Conservation (phyloP, 2,888 invertebrate species). For the Morpho deidamia region DNA sequence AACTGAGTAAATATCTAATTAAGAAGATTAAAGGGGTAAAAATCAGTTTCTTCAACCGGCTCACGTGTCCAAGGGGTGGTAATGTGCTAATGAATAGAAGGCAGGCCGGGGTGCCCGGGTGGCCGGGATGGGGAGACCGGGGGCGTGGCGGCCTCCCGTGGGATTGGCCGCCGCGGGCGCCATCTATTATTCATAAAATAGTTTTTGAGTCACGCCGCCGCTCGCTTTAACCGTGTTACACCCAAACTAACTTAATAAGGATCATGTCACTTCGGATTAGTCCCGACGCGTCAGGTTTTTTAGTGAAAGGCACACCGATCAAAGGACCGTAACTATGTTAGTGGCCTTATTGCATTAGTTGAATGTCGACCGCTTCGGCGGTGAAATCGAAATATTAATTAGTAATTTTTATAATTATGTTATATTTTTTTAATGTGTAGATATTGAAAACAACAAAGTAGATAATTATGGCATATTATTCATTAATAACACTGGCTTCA, state of each 20-base stretch:
- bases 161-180: constrained; percentile 71
- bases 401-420: too few species aligned
- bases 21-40: constrained; percentile 33
- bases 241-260: constrained; percentile 66
- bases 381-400: too few species aligned
- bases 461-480: too few species aligned
- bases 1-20: not conserved
- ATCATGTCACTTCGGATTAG: constrained; percentile 77
- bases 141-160: constrained; percentile 56
- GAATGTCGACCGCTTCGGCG: constrained; percentile 27
- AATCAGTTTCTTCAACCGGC: constrained; percentile 64
- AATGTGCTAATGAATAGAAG: constrained; percentile 76
- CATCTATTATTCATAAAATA: constrained; percentile 79
- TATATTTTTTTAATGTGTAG: too few species aligned
- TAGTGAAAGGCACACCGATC: constrained; percentile 50
- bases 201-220: constrained; percentile 76
- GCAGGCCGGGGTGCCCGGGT: constrained; percentile 38
- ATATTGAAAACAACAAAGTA: too few species aligned
- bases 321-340: constrained; percentile 57
- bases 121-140: constrained; percentile 31
- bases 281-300: constrained; percentile 51
- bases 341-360: constrained; percentile 48
- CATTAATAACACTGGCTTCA: too few species aligned
- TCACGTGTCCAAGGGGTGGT: constrained; percentile 63
- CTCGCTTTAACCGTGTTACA: constrained; percentile 68